Percentiles rank a stretch among this genome's conserved stretches.
Conservation (phyloP, 2,797 vertebrate species). For the Cyprinodon diabolis region DNA sequence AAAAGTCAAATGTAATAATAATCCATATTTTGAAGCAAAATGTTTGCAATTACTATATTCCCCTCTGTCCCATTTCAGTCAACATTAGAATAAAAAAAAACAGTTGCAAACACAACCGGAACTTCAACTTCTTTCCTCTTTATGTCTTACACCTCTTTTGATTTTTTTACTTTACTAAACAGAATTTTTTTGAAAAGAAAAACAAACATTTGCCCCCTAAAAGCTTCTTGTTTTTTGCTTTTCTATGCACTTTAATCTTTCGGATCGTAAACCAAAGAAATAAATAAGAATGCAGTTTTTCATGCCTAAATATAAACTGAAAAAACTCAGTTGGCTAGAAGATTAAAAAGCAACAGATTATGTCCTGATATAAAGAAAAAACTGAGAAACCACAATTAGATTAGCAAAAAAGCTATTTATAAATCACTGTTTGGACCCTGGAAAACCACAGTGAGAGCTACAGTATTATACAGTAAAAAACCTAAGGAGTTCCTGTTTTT, state of each 20-base stretch:
- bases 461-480: background rate
- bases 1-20: constrained; percentile 75
- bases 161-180: background rate
- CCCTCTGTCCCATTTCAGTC: constrained; percentile 61
- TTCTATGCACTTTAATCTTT: background rate
- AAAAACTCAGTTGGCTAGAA: background rate
- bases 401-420: background rate
- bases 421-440: background rate
- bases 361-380: background rate
- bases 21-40: constrained; percentile 76
- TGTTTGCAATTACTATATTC: constrained; percentile 74
- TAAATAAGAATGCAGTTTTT: background rate
- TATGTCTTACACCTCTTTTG: background rate
- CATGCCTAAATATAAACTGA: no score
- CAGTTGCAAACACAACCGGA: constrained; percentile 58
- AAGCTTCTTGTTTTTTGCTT: background rate
- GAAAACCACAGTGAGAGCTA: background rate
- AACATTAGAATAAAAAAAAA: constrained; percentile 77
- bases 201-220: background rate
- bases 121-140: background rate
- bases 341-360: background rate
- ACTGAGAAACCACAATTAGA: background rate
- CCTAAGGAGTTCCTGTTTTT: background rate
- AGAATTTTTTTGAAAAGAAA: background rate
- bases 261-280: background rate